Evolutionary conservation across 2,888 invertebrate genomes (phyloP), one percentile per base, ranked within the genome.

Genomic region (Callinectes sapidus): DNA sequence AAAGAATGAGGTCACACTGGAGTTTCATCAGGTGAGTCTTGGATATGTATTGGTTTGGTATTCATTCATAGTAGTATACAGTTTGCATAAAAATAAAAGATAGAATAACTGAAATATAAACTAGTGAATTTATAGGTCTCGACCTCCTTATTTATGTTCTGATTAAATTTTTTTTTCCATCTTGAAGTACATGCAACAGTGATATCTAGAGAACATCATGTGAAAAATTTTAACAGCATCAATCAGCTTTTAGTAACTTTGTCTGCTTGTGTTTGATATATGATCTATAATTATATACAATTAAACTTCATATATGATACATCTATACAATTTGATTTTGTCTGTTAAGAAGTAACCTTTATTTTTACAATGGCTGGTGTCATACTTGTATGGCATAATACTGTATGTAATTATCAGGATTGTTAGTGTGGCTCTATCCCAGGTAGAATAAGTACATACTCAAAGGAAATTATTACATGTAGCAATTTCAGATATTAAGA

Each of bases 1-100:
- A 77, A 99, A 99, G 95, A 99, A 99, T 96, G 99, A 99, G 96
- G 99, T 99, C 6, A 99, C 99, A 0, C 96, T 99, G 92, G 99
- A 99, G 95, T 99, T 99, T 95, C 99, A 99, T 96, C 99, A 98
- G 96, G 97, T 97, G 96, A 95, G 93, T 91, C 89, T 16, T 89
- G 39, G 18, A 48, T 61, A 13, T 90, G 14, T 87, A 28, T 81
- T 91, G 3, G 93, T 88, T 16, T 39, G 16, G 42, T 86, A 39
- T 48, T 48, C 48, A 48, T 48, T 48, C 48, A 48, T 48, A 48
- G n/a, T n/a, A n/a, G 48, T 48, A 48, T 48, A 48, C 0, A 48
- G 48, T 10, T 48, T 8, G 48, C 48, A 48, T 48, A 28, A 85
- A 35, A 2, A 87, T 0, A 61, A 48, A 48, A 48, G 0, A 48